Evolutionary conservation across 92 coral and sea anemone species (phyloP).

Genomic region (Palythoa caribaeorum): DNA sequence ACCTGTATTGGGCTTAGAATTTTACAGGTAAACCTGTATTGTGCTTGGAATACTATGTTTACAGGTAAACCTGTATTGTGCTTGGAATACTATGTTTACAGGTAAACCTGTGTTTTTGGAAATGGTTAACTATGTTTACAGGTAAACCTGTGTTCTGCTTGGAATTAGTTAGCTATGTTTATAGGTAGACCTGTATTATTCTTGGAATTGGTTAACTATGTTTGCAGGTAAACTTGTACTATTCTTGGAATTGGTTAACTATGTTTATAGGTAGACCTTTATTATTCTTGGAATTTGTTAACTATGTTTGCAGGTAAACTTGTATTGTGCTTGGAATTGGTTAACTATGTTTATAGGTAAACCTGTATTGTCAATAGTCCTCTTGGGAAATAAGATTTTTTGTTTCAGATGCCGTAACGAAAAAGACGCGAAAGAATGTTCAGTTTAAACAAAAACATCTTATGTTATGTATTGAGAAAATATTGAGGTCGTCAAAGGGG

Average conservation of each 20-base stretch:
- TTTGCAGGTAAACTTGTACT: neutral
- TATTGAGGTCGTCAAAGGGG: too few species aligned
- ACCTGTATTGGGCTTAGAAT: neutral
- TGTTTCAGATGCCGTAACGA: too few species aligned
- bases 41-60: too few species aligned
- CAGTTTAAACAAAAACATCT: too few species aligned
- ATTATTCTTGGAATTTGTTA: neutral
- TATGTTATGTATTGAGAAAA: too few species aligned
- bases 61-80: neutral
- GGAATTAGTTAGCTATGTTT: constrained; percentile 86
- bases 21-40: neutral
- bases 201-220: too few species aligned
- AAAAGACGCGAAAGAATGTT: too few species aligned
- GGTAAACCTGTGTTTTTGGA: too few species aligned
- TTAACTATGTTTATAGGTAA: neutral
- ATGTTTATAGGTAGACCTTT: neutral
- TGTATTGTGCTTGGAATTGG: neutral
- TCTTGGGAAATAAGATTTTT: too few species aligned
- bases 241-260: constrained; percentile 66
- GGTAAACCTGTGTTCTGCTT: constrained; percentile 30
- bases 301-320: neutral
- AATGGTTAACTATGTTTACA: neutral
- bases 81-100: too few species aligned
- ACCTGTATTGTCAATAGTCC: neutral
- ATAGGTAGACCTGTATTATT: neutral